phyloP scores from a whole-genome alignment of 2,113 vertebrate species.

The Labeo rohita region DNA sequence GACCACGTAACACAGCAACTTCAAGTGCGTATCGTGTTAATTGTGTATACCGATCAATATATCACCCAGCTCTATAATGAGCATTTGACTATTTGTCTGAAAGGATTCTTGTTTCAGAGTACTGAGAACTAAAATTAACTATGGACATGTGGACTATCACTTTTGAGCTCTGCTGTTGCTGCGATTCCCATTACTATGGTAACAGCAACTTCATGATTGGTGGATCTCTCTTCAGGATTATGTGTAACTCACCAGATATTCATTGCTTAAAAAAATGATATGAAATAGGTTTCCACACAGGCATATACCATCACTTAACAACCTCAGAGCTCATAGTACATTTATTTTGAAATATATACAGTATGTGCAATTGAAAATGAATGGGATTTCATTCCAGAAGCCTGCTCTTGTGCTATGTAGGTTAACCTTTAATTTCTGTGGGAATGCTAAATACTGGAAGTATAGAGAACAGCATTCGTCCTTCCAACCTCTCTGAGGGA shows the following conservation, averaged over 20 bases:
- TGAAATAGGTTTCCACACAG: background rate
- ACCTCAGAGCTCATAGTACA: background rate
- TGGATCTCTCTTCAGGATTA: constrained; percentile 6
- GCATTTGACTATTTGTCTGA: background rate
- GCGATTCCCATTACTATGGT: constrained; percentile 19
- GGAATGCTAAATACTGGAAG: background rate
- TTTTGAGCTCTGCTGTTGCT: background rate
- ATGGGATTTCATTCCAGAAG: background rate
- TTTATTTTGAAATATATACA: background rate
- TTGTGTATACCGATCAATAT: too few relatives aligned
- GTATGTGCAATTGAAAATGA: background rate
- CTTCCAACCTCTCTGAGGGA: constrained; percentile 18
- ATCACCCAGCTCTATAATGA: background rate
- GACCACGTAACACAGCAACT: too few relatives aligned
- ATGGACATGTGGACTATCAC: background rate
- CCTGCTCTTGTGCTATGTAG: background rate
- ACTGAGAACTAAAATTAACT: constrained; percentile 1
- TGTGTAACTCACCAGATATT: constrained; percentile 1
- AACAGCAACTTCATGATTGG: constrained; percentile 15
- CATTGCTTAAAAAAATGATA: background rate
- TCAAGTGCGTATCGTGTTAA: too few relatives aligned
- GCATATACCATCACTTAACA: background rate
- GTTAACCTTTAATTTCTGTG: background rate
- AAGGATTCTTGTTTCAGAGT: background rate
- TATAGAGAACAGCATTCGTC: background rate